Evolutionary conservation across 2,797 vertebrate species (phyloP).

Genomic region (Lophius americanus): DNA sequence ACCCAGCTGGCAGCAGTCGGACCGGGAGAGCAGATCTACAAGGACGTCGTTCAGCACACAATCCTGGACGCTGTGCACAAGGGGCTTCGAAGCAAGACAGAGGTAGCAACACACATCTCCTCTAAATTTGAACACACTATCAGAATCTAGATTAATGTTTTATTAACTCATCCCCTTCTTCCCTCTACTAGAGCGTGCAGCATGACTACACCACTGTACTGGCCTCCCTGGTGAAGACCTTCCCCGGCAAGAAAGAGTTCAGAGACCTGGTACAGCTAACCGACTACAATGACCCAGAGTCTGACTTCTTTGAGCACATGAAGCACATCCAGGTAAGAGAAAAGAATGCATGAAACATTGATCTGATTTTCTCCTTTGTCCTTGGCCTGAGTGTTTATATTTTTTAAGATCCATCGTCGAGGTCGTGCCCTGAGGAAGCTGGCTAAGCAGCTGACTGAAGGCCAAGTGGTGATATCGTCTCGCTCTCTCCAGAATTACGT

Average conservation of each 20-base stretch:
- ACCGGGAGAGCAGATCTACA: slow-evolving; percentile 84
- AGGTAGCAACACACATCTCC: slow-evolving; percentile 77
- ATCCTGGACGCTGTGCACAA: slow-evolving; percentile 89
- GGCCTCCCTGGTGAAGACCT: slow-evolving; percentile 90
- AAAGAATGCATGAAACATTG: neutral
- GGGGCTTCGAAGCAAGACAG: slow-evolving; percentile 89
- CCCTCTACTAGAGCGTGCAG: slow-evolving; percentile 83
- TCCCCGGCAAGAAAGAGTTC: slow-evolving; percentile 89
- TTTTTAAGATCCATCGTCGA: slow-evolving; percentile 86
- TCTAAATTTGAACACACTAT: neutral
- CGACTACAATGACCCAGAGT: slow-evolving; percentile 89
- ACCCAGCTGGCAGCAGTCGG: slow-evolving; percentile 79
- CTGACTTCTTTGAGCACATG: slow-evolving; percentile 99
- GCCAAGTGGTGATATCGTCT: slow-evolving; percentile 84
- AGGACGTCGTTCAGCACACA: slow-evolving; percentile 87
- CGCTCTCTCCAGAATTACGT: slow-evolving; percentile 95
- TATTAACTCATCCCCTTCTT: neutral
- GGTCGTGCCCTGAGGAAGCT: slow-evolving; percentile 92
- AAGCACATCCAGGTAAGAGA: slow-evolving; percentile 95
- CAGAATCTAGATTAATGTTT: neutral
- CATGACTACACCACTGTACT: slow-evolving; percentile 94
- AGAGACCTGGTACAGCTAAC: slow-evolving; percentile 93
- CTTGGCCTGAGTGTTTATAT: neutral
- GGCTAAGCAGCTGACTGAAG: slow-evolving; percentile 91
- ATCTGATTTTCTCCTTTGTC: neutral